phyloP scores from a whole-genome alignment of 2,888 invertebrate species.

The Laothoe populi region DNA sequence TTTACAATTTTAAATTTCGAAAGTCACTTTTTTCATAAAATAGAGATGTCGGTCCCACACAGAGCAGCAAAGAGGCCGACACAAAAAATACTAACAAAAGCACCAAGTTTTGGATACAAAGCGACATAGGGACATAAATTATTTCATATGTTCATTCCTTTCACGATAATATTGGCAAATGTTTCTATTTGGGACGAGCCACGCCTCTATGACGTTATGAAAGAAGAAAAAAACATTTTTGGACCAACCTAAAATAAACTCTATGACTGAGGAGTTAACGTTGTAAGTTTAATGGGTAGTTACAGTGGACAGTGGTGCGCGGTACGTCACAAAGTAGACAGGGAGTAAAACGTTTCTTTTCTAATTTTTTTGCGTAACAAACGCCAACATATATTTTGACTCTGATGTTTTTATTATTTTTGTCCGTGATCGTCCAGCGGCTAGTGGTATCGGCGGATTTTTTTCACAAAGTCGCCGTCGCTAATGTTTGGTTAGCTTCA shows the following conservation, averaged over 20 bases:
- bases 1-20: constrained; percentile 34
- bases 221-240: constrained; percentile 49
- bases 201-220: constrained; percentile 73
- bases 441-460: constrained; percentile 68
- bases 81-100: constrained; percentile 80
- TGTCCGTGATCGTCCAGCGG: constrained; percentile 76
- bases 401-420: constrained; percentile 85
- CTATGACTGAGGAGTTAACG: constrained; percentile 35
- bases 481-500: constrained; percentile 63
- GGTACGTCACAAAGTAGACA: constrained; percentile 77
- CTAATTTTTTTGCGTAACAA: constrained; percentile 65
- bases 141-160: constrained; percentile 83
- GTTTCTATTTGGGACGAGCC: constrained; percentile 82
- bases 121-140: constrained; percentile 83
- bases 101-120: constrained; percentile 80
- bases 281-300: constrained; percentile 33
- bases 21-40: constrained; percentile 75
- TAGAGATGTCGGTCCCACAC: constrained; percentile 77
- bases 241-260: constrained; percentile 35
- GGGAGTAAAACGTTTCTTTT: constrained; percentile 70
- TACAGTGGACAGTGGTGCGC: constrained; percentile 56
- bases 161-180: constrained; percentile 85
- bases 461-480: constrained; percentile 66
- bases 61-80: constrained; percentile 72
- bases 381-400: constrained; percentile 83